These are phyloP conservation scores for Micrasema longulum DNA, from an alignment of 1,140 invertebrate genomes.

Conservation along the genomic window DNA sequence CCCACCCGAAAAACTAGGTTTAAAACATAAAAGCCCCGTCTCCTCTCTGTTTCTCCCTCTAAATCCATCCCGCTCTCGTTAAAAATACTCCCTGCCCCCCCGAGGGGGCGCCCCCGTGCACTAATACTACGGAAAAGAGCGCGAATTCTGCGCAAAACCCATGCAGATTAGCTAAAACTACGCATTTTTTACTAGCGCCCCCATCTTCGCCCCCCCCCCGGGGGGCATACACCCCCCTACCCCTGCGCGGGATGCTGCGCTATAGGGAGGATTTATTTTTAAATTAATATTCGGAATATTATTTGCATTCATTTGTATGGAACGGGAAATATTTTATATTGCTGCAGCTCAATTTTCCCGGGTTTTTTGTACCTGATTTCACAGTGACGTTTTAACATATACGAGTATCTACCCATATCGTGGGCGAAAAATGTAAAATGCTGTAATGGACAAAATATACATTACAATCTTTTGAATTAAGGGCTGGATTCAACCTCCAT, in stretches of 20 bases:
- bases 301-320: slow-evolving; percentile 52
- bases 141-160: slow-evolving; percentile 56
- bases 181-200: slow-evolving; percentile 66
- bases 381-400: neutral
- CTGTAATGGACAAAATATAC: no score
- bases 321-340: slow-evolving; percentile 20
- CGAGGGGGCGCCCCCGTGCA: slow-evolving; percentile 30
- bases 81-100: slow-evolving; percentile 45
- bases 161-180: slow-evolving; percentile 71
- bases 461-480: no score
- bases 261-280: slow-evolving; percentile 49
- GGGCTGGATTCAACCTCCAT: no score
- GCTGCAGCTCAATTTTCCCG: slow-evolving; percentile 6
- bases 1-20: slow-evolving; percentile 53
- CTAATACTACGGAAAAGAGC: slow-evolving; percentile 42
- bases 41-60: slow-evolving; percentile 31
- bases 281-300: slow-evolving; percentile 54
- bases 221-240: slow-evolving; percentile 29
- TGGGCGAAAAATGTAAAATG: no score
- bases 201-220: slow-evolving; percentile 45
- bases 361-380: neutral
- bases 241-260: slow-evolving; percentile 49
- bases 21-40: slow-evolving; percentile 53
- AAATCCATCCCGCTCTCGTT: slow-evolving; percentile 55
- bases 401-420: no score